A percentile compares a stretch with the other conserved stretches of the same genome.
Conservation (phyloP, 2,797 vertebrate genomes). For the Leuciscus waleckii region DNA sequence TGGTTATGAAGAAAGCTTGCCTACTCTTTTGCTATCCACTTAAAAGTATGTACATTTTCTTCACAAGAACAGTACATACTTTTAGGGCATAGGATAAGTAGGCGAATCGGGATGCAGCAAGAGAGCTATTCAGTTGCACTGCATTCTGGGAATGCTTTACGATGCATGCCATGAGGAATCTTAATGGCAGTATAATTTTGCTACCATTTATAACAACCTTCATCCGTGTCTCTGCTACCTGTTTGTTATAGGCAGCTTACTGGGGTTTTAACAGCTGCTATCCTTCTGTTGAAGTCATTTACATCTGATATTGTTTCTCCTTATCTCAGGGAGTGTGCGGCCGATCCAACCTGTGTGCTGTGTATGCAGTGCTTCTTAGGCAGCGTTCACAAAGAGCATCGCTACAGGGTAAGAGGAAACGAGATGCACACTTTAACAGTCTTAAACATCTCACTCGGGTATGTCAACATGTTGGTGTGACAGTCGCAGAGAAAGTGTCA, state of each 20-base stretch:
- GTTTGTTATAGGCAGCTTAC: not conserved
- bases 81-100: not conserved
- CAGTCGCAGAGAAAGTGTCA: not conserved
- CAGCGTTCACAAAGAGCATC: conserved; percentile 93
- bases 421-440: not conserved
- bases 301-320: not conserved
- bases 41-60: not conserved
- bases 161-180: not conserved
- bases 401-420: conserved; percentile 88
- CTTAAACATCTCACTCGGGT: not conserved
- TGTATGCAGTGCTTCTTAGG: conserved; percentile 98
- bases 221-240: not conserved
- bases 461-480: not conserved
- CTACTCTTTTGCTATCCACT: not conserved
- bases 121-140: not conserved
- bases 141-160: not conserved
- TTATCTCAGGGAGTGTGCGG: conserved; percentile 90
- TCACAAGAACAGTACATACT: not conserved
- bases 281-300: not conserved
- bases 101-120: not conserved
- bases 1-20: not conserved
- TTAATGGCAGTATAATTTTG: not conserved
- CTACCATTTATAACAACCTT: not conserved
- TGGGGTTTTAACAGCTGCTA: not conserved
- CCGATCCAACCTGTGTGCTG: conserved; percentile 95